phyloP scores from a whole-genome alignment of 2,888 invertebrate genomes.

The Oscheius sp. region DNA sequence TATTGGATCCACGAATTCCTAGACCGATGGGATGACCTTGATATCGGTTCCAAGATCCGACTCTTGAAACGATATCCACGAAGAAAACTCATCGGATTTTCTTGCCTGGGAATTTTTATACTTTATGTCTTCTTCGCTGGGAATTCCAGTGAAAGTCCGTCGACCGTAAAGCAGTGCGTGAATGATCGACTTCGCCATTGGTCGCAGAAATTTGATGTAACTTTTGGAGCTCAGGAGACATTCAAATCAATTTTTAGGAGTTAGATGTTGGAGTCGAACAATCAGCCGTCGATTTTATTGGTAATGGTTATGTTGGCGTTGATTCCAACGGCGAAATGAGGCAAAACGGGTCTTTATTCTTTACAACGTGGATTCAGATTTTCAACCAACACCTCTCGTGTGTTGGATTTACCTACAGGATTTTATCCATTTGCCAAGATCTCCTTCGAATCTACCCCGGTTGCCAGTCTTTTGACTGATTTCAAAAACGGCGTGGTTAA shows the following conservation, averaged over 20 bases:
- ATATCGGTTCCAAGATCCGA: constrained; percentile 37
- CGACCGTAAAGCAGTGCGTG: constrained; percentile 30
- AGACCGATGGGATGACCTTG: constrained; percentile 36
- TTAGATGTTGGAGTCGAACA: constrained; percentile 41
- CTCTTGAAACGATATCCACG: constrained; percentile 34
- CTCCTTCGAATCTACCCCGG: constrained; percentile 15
- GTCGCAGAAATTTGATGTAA: constrained; percentile 33
- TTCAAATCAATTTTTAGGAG: constrained; percentile 30
- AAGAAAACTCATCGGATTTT: constrained; percentile 24
- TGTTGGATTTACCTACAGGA: constrained; percentile 35
- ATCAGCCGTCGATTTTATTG: constrained; percentile 56
- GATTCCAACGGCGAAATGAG: constrained; percentile 49
- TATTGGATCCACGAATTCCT: constrained; percentile 22
- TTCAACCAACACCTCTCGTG: constrained; percentile 27
- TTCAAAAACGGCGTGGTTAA: constrained; percentile 42
- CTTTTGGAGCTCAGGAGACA: too few species aligned
- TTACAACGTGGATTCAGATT: constrained; percentile 8
- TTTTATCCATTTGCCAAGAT: constrained; percentile 38
- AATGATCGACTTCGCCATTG: constrained; percentile 29
- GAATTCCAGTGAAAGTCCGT: constrained; percentile 6
- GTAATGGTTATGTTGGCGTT: constrained; percentile 63
- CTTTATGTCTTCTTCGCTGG: constrained; percentile 27
- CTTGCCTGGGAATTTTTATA: constrained; percentile 29
- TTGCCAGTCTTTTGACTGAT: constrained; percentile 35
- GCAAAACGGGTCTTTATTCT: not conserved